Conservation (phyloP, 2,113 vertebrate genomes). For the Myxocyprinus asiaticus region DNA sequence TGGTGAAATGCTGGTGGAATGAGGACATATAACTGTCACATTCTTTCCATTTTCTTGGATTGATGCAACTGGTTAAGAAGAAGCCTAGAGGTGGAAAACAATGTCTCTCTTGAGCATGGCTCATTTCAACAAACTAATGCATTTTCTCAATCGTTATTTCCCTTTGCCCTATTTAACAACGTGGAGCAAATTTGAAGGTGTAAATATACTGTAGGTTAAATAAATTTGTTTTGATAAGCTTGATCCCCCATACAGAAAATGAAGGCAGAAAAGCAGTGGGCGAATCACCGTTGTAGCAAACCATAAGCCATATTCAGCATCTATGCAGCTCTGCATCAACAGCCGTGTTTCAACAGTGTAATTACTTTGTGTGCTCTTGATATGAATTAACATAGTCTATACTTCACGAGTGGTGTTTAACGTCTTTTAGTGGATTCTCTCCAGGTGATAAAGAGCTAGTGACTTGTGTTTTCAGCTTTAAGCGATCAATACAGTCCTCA, state of each 20-base stretch:
- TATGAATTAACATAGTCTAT: conserved; percentile 31
- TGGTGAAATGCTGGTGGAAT: too few relatives aligned
- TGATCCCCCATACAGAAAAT: too few relatives aligned
- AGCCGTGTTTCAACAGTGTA: conserved; percentile 45
- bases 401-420: conserved; percentile 17
- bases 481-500: not conserved
- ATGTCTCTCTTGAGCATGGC: too few relatives aligned
- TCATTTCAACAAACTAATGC: too few relatives aligned
- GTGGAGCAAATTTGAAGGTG: too few relatives aligned
- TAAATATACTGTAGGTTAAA: too few relatives aligned
- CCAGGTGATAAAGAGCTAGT: conserved; percentile 17
- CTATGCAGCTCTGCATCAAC: conserved; percentile 7
- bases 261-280: too few relatives aligned
- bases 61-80: not conserved
- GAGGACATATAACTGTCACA: not conserved
- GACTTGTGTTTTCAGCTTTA: not conserved
- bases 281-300: too few relatives aligned
- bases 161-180: too few relatives aligned
- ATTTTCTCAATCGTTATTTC: too few relatives aligned
- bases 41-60: too few relatives aligned
- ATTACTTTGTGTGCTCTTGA: conserved; percentile 34
- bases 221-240: too few relatives aligned
- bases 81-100: conserved; percentile 10
- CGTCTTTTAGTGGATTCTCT: conserved; percentile 25
- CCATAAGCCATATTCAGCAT: not conserved